Evolutionary conservation across 92 coral and sea anemone genomes (phyloP), one percentile per base, ranked within the genome.

Genomic region (Virgularia gustaviana): DNA sequence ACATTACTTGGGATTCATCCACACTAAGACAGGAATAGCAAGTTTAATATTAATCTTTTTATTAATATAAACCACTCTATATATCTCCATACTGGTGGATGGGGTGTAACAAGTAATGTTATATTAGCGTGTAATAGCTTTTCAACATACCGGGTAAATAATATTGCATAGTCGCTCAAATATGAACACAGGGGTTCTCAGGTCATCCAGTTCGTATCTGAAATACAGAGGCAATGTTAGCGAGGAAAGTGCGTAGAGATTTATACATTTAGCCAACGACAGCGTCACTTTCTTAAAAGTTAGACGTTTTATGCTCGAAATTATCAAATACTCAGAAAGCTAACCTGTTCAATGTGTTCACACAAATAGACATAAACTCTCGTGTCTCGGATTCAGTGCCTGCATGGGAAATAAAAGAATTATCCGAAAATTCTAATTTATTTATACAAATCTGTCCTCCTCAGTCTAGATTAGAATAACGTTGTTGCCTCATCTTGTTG

Each of bases 331-430:
- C n/a, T n/a, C n/a, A n/a, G n/a, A n/a, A n/a, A 29, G n/a, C 83
- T 28, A 79, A 92, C 98, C 98, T 89, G 87, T 91, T 92, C 27
- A 90, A 84, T 49, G 98, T 92, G 52, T 92, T 95, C 78, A 92
- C 98, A 78, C 98, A 92, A 54, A 92, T 92, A 45, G 96, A 95
- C 96, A 92, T 92, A 42, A 92, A 92, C 5, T 95, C 88, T 34
- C 85, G 86, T 9, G 92, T 92, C 80, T 92, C 98, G 18, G 88
- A 84, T 66, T 92, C 98, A 9, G 98, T 92, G 35, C 98, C 98
- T 92, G 54, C 16, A 35, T 15, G 35, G 19, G 35, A 31, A 22
- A n/a, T n/a, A n/a, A n/a, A n/a, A n/a, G n/a, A n/a, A n/a, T n/a
- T n/a, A n/a, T n/a, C n/a, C n/a, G n/a, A n/a, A n/a, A n/a, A n/a